A percentile compares a stretch with the other conserved stretches of the same genome.
Evolutionary conservation across 2,797 vertebrate genomes (phyloP).

Genomic region (Amniataba percoides): DNA sequence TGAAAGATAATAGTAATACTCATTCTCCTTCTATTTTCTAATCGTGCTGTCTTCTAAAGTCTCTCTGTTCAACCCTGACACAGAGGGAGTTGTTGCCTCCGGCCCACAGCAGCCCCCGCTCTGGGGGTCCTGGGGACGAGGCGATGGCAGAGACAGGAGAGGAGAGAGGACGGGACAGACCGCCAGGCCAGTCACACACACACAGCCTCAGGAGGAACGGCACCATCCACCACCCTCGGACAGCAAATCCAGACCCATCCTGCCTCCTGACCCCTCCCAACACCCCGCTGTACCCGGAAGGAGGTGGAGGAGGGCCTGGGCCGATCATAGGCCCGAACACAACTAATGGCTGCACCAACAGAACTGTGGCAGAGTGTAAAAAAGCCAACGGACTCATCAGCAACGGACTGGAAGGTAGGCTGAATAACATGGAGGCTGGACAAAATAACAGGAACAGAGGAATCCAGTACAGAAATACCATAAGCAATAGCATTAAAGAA

Average conservation of each 20-base stretch:
- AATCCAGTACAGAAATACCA: background rate
- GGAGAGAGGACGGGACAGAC: conserved; percentile 67
- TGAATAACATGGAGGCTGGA: background rate
- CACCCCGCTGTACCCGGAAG: conserved; percentile 89
- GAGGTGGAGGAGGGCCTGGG: conserved; percentile 53
- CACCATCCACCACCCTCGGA: conserved; percentile 62
- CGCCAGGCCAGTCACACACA: conserved; percentile 74
- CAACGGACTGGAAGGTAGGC: conserved; percentile 88
- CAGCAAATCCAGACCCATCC: conserved; percentile 84
- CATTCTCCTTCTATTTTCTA: background rate
- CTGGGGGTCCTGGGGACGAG: conserved; percentile 57
- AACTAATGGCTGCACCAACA: conserved; percentile 74
- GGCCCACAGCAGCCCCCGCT: conserved; percentile 79
- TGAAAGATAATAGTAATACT: background rate
- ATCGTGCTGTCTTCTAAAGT: conserved; percentile 21
- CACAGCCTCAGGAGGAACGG: conserved; percentile 80
- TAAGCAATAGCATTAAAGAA: background rate
- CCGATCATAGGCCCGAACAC: conserved; percentile 44
- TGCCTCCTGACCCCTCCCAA: conserved; percentile 93
- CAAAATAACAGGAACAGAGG: conserved; percentile 37
- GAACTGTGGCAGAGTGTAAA: conserved; percentile 79
- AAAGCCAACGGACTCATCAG: conserved; percentile 81
- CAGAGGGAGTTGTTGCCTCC: conserved; percentile 83
- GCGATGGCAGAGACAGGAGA: conserved; percentile 51
- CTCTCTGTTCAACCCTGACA: conserved; percentile 18